Evolutionary conservation across 2,113 vertebrate species (phyloP), one percentile per base, ranked within the genome.

Genomic region (Sylvilagus bachmani): DNA sequence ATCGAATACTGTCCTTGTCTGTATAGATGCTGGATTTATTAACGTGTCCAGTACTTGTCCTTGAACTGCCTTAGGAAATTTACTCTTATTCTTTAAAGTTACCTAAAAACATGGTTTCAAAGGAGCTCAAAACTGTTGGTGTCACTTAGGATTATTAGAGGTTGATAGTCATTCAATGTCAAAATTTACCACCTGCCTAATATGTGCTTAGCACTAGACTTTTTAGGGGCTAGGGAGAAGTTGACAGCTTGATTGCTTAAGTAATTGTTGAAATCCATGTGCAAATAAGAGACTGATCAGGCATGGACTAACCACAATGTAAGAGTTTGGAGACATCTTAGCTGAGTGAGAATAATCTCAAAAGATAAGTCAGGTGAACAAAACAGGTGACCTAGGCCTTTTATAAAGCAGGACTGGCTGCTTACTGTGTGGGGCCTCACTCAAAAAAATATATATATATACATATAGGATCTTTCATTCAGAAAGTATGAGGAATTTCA

Each of bases 51-150:
- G 14, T 81, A 77, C 64, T 87, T 67, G 36, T 61, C 27, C 61
- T 80, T 64, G 61, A 94, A 69, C 84, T 81, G 22, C 71, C 53
- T 90, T 69, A 61, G 44, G 27, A 53, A 19, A 21, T 87, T 4
- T 79, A 51, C 5, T 85, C 31, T 51, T 67, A 62, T 22, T 71
- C 75, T 86, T 55, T 70, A 16, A 89, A 74, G 49, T 36, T 86
- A 83, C 27, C 70, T 93, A 75, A 51, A 93, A 51, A 33, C 31
- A 93, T n/a, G 49, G 51, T 53, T 96, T 80, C 70, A 67, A 92
- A 71, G 22, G 49, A 64, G 14, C 61, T 24, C 69, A 17, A 62
- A 61, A 36, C 21, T 78, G 25, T 64, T 51, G 2, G 10, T 25
- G 16, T 73, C 58, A 69, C 55, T 33, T 58, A 49, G 36, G 53